These are phyloP conservation scores for Nomada goodeniana DNA, from an alignment of 2,888 invertebrate species.

Conservation along the genomic window DNA sequence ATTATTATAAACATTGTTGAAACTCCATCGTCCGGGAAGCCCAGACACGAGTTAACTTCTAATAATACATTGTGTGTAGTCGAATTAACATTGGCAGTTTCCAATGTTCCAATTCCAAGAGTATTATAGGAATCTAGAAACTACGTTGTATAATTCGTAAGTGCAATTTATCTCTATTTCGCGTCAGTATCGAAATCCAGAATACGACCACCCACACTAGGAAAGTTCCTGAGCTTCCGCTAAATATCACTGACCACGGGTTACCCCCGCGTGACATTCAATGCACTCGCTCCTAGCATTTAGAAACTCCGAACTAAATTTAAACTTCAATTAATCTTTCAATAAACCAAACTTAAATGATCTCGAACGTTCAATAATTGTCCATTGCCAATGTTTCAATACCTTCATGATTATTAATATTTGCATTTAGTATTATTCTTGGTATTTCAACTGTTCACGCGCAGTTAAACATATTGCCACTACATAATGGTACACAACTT, in stretches of 20 bases:
- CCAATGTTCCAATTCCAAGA: neutral
- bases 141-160: conserved; percentile 13
- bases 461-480: no score
- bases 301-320: neutral
- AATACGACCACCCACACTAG: neutral
- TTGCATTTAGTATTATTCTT: no score
- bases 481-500: no score
- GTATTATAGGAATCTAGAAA: conserved; percentile 7
- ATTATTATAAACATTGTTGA: neutral
- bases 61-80: neutral
- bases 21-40: neutral
- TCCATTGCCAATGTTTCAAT: no score
- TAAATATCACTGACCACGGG: conserved; percentile 6
- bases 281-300: neutral
- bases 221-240: neutral
- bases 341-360: no score
- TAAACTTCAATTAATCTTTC: neutral
- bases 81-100: conserved; percentile 20
- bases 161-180: neutral
- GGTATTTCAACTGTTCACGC: no score
- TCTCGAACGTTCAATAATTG: no score
- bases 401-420: no score
- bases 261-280: conserved; percentile 6
- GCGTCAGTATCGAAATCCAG: neutral
- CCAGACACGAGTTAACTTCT: neutral